A percentile compares a stretch with the other conserved stretches of the same genome.
Conservation (phyloP, 23 tunicate species). For the Trididemnum nubilum region DNA sequence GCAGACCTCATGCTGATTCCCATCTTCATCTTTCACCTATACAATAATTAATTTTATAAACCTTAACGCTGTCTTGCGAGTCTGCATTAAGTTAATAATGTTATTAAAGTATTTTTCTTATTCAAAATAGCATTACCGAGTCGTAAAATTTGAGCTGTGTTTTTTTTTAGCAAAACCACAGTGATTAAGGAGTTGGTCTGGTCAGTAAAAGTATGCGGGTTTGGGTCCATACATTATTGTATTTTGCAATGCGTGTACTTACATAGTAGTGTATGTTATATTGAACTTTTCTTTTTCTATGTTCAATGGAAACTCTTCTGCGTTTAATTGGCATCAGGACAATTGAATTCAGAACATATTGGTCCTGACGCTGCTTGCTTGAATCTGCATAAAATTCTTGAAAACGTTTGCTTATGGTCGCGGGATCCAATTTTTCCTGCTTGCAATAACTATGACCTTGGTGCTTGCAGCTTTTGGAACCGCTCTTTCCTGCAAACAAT, state of each 20-base stretch:
- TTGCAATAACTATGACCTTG: slow-evolving; percentile 12
- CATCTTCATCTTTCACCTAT: slow-evolving; percentile 3
- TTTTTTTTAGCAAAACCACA: too few relatives aligned
- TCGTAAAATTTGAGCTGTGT: too few relatives aligned
- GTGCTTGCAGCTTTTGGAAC: not conserved
- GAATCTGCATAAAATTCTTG: not conserved
- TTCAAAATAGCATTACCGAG: too few relatives aligned
- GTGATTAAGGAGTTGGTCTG: too few relatives aligned
- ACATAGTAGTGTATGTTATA: slow-evolving; percentile 21
- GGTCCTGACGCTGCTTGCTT: slow-evolving; percentile 19
- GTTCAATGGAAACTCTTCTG: slow-evolving; percentile 14
- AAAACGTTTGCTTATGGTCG: not conserved
- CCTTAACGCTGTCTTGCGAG: too few relatives aligned
- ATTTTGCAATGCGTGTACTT: too few relatives aligned
- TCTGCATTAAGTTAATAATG: too few relatives aligned
- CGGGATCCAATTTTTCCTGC: not conserved
- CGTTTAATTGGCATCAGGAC: slow-evolving; percentile 16
- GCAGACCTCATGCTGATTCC: slow-evolving; percentile 17
- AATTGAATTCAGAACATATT: slow-evolving; percentile 9
- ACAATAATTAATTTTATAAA: not conserved
- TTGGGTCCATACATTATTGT: too few relatives aligned
- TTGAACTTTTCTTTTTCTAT: not conserved
- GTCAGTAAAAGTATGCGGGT: too few relatives aligned
- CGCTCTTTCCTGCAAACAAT: slow-evolving; percentile 9
- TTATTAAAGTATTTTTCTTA: too few relatives aligned